phyloP scores from a whole-genome alignment of 2,797 vertebrate genomes.

The Macropodus opercularis region DNA sequence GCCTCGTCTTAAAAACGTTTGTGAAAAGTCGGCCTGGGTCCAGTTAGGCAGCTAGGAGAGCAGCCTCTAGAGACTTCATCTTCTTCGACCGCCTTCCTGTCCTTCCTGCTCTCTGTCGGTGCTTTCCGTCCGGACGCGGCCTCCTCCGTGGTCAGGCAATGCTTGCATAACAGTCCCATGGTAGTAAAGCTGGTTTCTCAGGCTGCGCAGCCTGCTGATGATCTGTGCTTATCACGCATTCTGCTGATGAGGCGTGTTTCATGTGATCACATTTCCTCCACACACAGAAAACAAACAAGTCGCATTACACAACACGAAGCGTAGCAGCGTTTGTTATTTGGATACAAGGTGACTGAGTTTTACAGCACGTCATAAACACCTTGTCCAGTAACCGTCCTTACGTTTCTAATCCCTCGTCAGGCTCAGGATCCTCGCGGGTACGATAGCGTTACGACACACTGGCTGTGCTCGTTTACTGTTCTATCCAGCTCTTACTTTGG shows the following conservation, averaged over 20 bases:
- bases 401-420: slow-evolving; percentile 24
- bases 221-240: slow-evolving; percentile 62
- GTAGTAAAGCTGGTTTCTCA: slow-evolving; percentile 60
- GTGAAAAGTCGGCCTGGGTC: too few species aligned
- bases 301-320: neutral
- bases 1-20: too few species aligned
- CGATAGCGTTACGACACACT: slow-evolving; percentile 11
- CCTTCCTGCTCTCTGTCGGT: slow-evolving; percentile 9
- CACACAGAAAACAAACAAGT: slow-evolving; percentile 4
- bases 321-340: neutral
- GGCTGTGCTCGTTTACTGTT: neutral
- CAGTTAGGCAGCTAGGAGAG: too few species aligned
- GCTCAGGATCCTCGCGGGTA: slow-evolving; percentile 17
- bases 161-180: slow-evolving; percentile 69
- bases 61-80: too few species aligned
- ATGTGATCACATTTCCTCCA: slow-evolving; percentile 22
- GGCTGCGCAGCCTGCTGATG: slow-evolving; percentile 50
- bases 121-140: slow-evolving; percentile 41
- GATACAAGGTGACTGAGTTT: slow-evolving; percentile 41
- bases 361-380: slow-evolving; percentile 51
- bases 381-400: slow-evolving; percentile 42
- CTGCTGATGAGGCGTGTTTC: slow-evolving; percentile 24
- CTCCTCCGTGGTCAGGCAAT: slow-evolving; percentile 55
- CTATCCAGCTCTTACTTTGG: neutral
- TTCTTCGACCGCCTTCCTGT: too few species aligned